A percentile compares a stretch with the other conserved stretches of the same genome.
Evolutionary conservation across 2,888 invertebrate genomes (phyloP).

Genomic region (Monopis laevigella): DNA sequence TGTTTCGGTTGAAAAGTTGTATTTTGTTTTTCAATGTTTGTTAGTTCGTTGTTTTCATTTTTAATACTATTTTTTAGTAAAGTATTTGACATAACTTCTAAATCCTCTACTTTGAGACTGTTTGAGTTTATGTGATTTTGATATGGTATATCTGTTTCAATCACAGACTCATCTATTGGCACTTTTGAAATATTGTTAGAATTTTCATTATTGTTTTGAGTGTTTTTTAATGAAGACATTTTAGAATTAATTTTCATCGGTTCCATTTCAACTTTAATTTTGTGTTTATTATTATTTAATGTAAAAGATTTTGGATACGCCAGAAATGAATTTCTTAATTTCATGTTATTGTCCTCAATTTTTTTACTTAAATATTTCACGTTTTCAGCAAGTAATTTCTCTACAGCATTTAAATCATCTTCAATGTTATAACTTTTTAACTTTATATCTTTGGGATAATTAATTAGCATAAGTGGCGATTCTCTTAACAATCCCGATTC

Average conservation of each 20-base stretch:
- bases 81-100: conserved; percentile 40
- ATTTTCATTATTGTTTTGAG: no score
- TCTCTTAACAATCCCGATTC: no score
- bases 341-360: not conserved
- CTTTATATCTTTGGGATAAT: no score
- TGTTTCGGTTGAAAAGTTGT: no score
- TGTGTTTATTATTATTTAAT: not conserved
- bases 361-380: not conserved
- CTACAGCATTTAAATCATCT: not conserved
- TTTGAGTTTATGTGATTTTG: not conserved
- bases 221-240: no score
- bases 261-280: conserved; percentile 1
- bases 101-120: conserved; percentile 24
- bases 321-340: not conserved
- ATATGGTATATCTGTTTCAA: not conserved
- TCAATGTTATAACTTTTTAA: no score
- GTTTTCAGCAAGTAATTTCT: no score
- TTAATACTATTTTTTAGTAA: conserved; percentile 26
- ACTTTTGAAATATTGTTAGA: not conserved
- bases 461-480: no score
- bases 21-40: no score
- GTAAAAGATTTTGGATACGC: no score
- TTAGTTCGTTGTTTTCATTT: no score
- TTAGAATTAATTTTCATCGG: conserved; percentile 5
- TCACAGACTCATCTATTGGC: not conserved